phyloP scores from a whole-genome alignment of 2,888 invertebrate species.

The Hypsopygia costalis region DNA sequence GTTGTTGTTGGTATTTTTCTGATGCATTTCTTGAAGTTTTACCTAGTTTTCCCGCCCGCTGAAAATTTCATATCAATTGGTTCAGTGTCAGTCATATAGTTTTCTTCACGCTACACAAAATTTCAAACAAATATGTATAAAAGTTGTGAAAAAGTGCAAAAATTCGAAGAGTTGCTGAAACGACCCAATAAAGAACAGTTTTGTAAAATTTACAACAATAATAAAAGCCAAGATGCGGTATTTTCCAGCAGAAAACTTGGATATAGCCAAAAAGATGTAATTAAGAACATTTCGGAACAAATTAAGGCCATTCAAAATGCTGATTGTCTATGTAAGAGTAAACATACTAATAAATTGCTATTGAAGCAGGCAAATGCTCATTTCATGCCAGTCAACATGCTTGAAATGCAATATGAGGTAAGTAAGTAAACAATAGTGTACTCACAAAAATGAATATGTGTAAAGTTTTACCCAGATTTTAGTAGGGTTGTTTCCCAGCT shows the following conservation, averaged over 20 bases:
- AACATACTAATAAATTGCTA: slow-evolving; percentile 16
- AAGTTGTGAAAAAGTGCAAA: slow-evolving; percentile 16
- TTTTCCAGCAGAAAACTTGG: not conserved
- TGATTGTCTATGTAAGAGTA: slow-evolving; percentile 30
- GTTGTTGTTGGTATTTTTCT: no score
- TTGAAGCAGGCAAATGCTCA: slow-evolving; percentile 25
- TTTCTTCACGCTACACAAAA: no score
- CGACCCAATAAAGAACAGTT: slow-evolving; percentile 23
- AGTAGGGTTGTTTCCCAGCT: no score
- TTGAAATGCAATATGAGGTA: slow-evolving; percentile 35
- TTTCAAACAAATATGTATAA: no score
- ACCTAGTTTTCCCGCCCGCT: no score
- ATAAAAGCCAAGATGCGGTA: slow-evolving; percentile 14
- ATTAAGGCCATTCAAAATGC: slow-evolving; percentile 53
- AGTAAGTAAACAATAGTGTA: no score
- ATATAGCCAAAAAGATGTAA: slow-evolving; percentile 42
- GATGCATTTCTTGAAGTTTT: no score
- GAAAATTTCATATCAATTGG: no score
- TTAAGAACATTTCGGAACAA: slow-evolving; percentile 45
- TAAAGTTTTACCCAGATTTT: no score
- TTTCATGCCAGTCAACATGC: slow-evolving; percentile 39
- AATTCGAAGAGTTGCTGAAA: slow-evolving; percentile 39
- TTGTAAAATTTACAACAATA: slow-evolving; percentile 32
- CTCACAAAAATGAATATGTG: no score
- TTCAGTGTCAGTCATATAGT: no score